A percentile compares a stretch with the other conserved stretches of the same genome.
Evolutionary conservation across 2,888 invertebrate genomes (phyloP).

Genomic region (Endotricha flammealis): DNA sequence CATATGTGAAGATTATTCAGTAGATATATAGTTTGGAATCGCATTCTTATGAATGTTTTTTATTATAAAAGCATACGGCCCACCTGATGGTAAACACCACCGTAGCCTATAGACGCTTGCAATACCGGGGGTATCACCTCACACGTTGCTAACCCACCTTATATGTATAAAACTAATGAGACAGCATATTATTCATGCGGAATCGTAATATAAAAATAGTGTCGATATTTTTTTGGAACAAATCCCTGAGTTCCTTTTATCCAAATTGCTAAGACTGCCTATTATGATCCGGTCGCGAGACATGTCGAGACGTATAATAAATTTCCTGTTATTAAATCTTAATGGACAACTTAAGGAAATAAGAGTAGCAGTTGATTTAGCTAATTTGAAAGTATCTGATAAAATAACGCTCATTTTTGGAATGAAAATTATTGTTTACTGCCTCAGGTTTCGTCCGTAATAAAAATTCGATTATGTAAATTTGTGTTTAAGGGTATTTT

Average conservation of each 20-base stretch:
- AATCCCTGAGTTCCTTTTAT: background rate
- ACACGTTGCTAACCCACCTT: no score
- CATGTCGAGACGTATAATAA: slow-evolving; percentile 23
- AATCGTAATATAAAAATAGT: no score
- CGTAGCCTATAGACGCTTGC: no score
- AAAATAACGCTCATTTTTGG: background rate
- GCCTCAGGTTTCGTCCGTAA: background rate
- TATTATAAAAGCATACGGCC: no score
- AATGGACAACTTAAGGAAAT: slow-evolving; percentile 21
- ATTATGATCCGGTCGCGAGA: background rate
- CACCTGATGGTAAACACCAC: no score
- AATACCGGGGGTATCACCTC: no score
- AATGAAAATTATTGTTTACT: background rate
- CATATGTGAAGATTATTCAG: no score
- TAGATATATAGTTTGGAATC: no score
- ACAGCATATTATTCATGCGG: no score
- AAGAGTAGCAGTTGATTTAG: slow-evolving; percentile 11
- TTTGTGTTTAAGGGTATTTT: no score
- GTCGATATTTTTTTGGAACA: background rate
- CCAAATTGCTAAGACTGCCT: background rate
- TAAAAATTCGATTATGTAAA: background rate
- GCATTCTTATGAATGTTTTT: no score
- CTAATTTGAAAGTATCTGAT: slow-evolving; percentile 8
- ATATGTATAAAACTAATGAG: no score
- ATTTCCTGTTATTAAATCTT: slow-evolving; percentile 27